Percentiles rank a stretch among this genome's conserved stretches.
phyloP scores from a whole-genome alignment of 1,140 invertebrate genomes.

The Bombyx mori region ASM3026992v2 NC_085125.1:10947001-10947500 shows the following conservation, averaged over 20 bases:
- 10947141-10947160: too few species aligned
- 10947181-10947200: background rate
- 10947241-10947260: constrained; percentile 29
- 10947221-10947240: constrained; percentile 5
- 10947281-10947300: constrained; percentile 21
- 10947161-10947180: too few species aligned
- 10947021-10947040: constrained; percentile 21
- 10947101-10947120: too few species aligned
- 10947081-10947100: constrained; percentile 13
- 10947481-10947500: constrained; percentile 42
- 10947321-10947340: constrained; percentile 33
- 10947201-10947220: background rate
- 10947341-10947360: constrained; percentile 34
- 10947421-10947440: constrained; percentile 41
- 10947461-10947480: constrained; percentile 41
- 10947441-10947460: constrained; percentile 47
- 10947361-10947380: constrained; percentile 39
- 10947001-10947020: constrained; percentile 19
- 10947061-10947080: constrained; percentile 24
- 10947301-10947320: constrained; percentile 27
- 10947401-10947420: constrained; percentile 41
- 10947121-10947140: too few species aligned
- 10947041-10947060: constrained; percentile 19
- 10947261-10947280: constrained; percentile 19
- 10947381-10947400: constrained; percentile 43